phyloP scores from a whole-genome alignment of 2,888 invertebrate genomes.

The Limenitis arthemis region DNA sequence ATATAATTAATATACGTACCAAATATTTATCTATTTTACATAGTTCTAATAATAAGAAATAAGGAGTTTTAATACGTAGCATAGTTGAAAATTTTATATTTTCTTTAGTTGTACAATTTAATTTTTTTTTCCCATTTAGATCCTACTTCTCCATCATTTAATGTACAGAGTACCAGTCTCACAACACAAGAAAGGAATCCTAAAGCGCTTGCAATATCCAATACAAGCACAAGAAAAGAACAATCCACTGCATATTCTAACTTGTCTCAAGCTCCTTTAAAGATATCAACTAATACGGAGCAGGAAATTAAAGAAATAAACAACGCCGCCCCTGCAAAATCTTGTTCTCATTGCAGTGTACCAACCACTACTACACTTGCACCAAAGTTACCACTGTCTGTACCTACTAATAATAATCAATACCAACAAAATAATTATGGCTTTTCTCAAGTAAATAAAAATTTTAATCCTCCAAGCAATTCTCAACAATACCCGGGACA shows the following conservation, averaged over 20 bases:
- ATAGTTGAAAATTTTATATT: too few relatives aligned
- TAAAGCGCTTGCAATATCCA: not conserved
- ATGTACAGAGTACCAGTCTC: too few relatives aligned
- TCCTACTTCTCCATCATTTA: slow-evolving; percentile 3
- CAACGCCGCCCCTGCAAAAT: slow-evolving; percentile 40
- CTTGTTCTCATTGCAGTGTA: slow-evolving; percentile 74
- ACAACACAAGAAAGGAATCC: too few relatives aligned
- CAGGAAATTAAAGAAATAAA: slow-evolving; percentile 3
- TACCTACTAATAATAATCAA: not conserved
- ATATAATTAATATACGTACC: too few relatives aligned
- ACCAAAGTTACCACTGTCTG: slow-evolving; percentile 27
- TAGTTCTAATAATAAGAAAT: too few relatives aligned
- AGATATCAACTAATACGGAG: not conserved
- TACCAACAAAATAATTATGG: not conserved
- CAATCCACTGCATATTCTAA: slow-evolving; percentile 43
- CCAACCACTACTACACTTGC: slow-evolving; percentile 62
- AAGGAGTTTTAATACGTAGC: too few relatives aligned
- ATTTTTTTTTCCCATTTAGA: not conserved
- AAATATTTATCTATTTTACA: too few relatives aligned
- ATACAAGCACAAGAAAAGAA: slow-evolving; percentile 38
- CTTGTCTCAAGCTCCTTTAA: slow-evolving; percentile 28
- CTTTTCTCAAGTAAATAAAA: not conserved
- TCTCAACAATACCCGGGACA: not conserved
- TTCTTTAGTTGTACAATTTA: not conserved
- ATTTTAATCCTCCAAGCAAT: not conserved